phyloP scores from a whole-genome alignment of 2,797 vertebrate genomes.

The Chrysocyon brachyurus region DNA sequence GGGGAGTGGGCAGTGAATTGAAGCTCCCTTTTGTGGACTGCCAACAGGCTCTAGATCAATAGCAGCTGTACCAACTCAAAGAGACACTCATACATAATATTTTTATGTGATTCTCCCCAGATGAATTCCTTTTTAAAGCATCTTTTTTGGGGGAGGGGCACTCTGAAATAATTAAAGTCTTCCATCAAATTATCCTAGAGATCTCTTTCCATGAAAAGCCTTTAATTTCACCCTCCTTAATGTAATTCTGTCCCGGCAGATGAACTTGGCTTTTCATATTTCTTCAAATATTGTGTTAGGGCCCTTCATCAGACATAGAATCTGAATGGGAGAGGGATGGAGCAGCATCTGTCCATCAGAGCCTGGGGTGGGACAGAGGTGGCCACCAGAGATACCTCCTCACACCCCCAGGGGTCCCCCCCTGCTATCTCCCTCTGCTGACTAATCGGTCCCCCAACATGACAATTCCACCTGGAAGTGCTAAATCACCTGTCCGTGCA shows the following conservation, averaged over 20 bases:
- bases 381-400: not conserved
- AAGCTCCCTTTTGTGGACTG: slow-evolving; percentile 60
- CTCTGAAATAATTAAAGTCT: slow-evolving; percentile 89
- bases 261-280: slow-evolving; percentile 79
- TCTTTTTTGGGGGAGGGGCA: slow-evolving; percentile 78
- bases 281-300: slow-evolving; percentile 70
- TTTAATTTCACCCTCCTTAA: slow-evolving; percentile 87
- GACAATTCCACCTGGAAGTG: not conserved
- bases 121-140: slow-evolving; percentile 81
- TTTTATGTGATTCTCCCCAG: slow-evolving; percentile 82
- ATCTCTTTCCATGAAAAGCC: slow-evolving; percentile 87
- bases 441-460: not conserved
- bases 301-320: slow-evolving; percentile 50
- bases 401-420: not conserved
- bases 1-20: slow-evolving; percentile 55
- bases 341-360: not conserved
- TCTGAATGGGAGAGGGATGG: not conserved
- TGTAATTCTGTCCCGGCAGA: slow-evolving; percentile 84
- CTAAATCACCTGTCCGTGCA: not conserved
- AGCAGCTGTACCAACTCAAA: slow-evolving; percentile 65
- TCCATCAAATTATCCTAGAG: slow-evolving; percentile 88
- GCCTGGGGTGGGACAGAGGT: not conserved
- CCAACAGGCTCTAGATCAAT: slow-evolving; percentile 74
- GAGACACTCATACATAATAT: slow-evolving; percentile 75
- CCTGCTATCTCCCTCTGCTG: rapidly evolving